These are phyloP conservation scores for Catharus ustulatus DNA, from an alignment of 2,797 vertebrate genomes.

Conservation along the genomic window DNA sequence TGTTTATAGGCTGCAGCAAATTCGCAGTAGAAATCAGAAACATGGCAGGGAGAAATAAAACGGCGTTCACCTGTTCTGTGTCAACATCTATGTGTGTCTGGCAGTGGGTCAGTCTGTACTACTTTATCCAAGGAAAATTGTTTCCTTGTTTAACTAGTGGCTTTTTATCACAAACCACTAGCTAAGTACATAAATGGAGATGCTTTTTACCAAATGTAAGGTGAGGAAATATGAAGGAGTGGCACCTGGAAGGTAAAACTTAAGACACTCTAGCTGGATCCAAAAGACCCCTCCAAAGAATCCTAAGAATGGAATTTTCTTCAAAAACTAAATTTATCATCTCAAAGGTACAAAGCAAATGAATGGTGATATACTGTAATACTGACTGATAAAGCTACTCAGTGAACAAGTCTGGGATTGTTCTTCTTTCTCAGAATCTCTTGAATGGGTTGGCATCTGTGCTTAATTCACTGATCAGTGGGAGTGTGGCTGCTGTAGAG, in stretches of 20 bases:
- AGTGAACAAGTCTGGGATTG: not conserved
- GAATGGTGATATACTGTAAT: not conserved
- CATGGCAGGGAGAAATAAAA: not conserved
- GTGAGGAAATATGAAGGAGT: not conserved
- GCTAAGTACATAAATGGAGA: not conserved
- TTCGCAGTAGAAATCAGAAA: not conserved
- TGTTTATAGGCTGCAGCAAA: not conserved
- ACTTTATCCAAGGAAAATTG: not conserved
- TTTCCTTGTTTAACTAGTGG: not conserved
- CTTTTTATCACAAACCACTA: not conserved
- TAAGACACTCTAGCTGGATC: not conserved
- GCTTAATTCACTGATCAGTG: not conserved
- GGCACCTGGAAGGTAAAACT: not conserved
- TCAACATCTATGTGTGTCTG: fast-evolving
- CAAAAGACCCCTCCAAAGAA: not conserved
- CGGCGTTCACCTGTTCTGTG: not conserved
- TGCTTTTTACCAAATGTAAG: not conserved
- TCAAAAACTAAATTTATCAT: not conserved
- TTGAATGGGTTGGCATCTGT: not conserved
- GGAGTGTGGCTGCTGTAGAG: not conserved
- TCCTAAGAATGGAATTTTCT: not conserved
- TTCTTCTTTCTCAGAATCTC: not conserved
- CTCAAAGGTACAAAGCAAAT: not conserved
- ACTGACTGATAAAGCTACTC: not conserved
- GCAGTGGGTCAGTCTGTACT: not conserved